phyloP scores from a whole-genome alignment of 2,888 invertebrate genomes.

The Sesia apiformis region DNA sequence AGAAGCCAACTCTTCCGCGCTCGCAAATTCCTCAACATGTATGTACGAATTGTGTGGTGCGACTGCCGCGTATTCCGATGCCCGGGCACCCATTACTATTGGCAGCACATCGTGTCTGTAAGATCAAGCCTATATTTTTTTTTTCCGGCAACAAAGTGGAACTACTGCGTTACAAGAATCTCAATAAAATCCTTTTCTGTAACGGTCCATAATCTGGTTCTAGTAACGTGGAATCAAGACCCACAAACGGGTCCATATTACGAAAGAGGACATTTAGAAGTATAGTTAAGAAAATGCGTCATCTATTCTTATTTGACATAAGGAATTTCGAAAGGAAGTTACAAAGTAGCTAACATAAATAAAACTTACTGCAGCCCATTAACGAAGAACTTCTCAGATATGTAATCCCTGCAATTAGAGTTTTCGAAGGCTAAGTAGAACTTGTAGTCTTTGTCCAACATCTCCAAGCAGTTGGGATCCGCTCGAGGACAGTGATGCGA shows the following conservation, averaged over 20 bases:
- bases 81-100: slow-evolving; percentile 96
- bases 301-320: too few species aligned
- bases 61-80: slow-evolving; percentile 90
- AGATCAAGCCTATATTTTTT: background rate
- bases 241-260: too few species aligned
- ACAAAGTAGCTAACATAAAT: background rate
- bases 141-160: too few species aligned
- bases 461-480: slow-evolving; percentile 89
- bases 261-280: too few species aligned
- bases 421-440: slow-evolving; percentile 98
- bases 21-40: slow-evolving; percentile 95
- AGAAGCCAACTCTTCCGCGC: slow-evolving; percentile 88
- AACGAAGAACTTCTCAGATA: slow-evolving; percentile 97
- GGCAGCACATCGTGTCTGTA: slow-evolving; percentile 84
- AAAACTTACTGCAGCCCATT: slow-evolving; percentile 88
- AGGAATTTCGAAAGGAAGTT: background rate
- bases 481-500: slow-evolving; percentile 87
- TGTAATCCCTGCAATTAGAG: slow-evolving; percentile 96
- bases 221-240: too few species aligned
- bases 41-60: slow-evolving; percentile 95
- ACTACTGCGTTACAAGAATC: too few species aligned
- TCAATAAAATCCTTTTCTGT: too few species aligned
- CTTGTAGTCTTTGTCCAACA: slow-evolving; percentile 94
- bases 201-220: too few species aligned
- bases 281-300: too few species aligned